These are phyloP conservation scores for Pterocles burchelli DNA, from an alignment of 2,113 vertebrate genomes.

Conservation along the genomic window DNA sequence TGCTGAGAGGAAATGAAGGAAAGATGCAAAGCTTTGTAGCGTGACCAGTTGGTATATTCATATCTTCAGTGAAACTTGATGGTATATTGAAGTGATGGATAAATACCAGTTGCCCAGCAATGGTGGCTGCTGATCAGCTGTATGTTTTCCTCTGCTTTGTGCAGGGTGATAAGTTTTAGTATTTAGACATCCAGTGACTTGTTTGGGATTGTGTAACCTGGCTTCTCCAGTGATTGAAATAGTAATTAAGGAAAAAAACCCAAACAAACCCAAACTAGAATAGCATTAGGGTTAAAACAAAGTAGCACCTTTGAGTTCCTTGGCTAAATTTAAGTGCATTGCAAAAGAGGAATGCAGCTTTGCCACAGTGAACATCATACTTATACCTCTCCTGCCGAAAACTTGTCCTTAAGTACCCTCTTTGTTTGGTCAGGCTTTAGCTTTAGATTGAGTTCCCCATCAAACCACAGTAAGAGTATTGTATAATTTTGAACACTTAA, in stretches of 20 bases:
- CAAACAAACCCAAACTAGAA: background rate
- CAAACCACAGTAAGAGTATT: slow-evolving; percentile 52
- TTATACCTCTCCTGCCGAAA: background rate
- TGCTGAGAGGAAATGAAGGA: background rate
- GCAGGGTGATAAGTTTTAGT: background rate
- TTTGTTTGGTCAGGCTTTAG: slow-evolving; percentile 28
- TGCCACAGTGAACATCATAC: background rate
- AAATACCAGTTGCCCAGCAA: background rate
- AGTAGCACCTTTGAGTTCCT: slow-evolving; percentile 11
- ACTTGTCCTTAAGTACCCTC: slow-evolving; percentile 39
- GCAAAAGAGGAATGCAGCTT: slow-evolving; percentile 32
- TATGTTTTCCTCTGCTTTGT: background rate
- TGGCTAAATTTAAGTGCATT: slow-evolving; percentile 10
- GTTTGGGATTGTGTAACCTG: background rate
- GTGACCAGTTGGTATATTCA: background rate
- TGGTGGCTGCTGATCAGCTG: background rate
- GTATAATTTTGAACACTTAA: slow-evolving; percentile 63
- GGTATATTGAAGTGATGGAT: background rate
- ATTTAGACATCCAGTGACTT: background rate
- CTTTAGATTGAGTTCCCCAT: slow-evolving; percentile 48
- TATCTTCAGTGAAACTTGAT: background rate
- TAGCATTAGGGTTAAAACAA: background rate
- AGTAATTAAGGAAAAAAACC: background rate
- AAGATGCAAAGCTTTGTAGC: background rate
- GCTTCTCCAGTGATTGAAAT: background rate